Evolutionary conservation across 2,113 vertebrate genomes (phyloP).

Genomic region (Psammodynastes pulverulentus): DNA sequence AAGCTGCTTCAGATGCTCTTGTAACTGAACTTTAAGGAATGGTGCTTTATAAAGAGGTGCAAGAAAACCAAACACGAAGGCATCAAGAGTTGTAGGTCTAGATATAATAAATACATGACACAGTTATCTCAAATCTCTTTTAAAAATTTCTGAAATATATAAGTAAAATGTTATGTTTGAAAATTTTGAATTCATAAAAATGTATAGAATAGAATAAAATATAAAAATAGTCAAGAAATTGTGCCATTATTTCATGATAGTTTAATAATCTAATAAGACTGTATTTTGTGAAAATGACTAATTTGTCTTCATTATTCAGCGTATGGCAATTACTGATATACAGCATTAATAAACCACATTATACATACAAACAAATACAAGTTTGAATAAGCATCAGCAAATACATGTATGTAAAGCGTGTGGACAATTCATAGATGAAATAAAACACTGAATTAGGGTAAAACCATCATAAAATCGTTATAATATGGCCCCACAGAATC

Average conservation of each 20-base stretch:
- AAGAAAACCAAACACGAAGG: conserved; percentile 92
- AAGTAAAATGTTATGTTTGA: background rate
- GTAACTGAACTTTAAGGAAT: conserved; percentile 86
- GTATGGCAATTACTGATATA: background rate
- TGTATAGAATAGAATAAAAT: too few species aligned
- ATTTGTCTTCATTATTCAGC: too few species aligned
- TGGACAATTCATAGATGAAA: background rate
- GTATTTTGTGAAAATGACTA: background rate
- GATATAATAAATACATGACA: conserved; percentile 18
- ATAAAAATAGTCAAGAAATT: background rate
- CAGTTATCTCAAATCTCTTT: background rate
- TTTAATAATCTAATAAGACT: background rate
- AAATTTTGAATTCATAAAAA: background rate
- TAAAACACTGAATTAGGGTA: background rate
- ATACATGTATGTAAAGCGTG: background rate
- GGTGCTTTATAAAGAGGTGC: conserved; percentile 88
- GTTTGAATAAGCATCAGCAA: background rate
- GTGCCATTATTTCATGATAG: background rate
- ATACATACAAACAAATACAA: background rate
- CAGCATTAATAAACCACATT: background rate
- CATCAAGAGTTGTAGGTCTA: conserved; percentile 93
- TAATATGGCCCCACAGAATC: background rate
- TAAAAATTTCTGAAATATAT: background rate
- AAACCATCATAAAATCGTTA: background rate
- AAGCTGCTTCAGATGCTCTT: conserved; percentile 91